These are phyloP conservation scores for Escarpia spicata DNA, from an alignment of 2,888 invertebrate genomes.

Conservation along the genomic window DNA sequence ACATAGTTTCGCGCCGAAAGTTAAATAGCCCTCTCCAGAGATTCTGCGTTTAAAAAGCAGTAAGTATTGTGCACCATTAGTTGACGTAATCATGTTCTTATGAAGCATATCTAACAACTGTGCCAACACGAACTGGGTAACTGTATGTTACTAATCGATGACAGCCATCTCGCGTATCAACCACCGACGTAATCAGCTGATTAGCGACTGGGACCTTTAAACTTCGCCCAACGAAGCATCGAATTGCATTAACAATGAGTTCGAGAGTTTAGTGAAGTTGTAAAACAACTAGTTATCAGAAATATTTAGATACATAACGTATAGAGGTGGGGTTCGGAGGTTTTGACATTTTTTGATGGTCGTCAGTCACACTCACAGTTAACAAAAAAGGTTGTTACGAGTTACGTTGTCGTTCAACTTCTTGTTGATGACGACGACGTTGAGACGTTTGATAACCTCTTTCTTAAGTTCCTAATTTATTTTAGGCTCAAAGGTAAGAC, in stretches of 20 bases:
- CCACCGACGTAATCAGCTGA: background rate
- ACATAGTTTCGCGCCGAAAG: slow-evolving; percentile 16
- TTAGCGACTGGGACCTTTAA: background rate
- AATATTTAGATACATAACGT: background rate
- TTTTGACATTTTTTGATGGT: background rate
- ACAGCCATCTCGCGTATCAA: background rate
- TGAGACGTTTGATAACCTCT: no score
- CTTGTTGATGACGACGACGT: no score
- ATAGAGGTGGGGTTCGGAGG: background rate
- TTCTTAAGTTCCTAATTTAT: no score
- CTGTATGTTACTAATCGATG: background rate
- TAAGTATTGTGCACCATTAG: background rate
- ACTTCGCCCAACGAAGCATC: background rate
- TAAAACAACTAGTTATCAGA: background rate
- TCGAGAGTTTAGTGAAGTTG: background rate
- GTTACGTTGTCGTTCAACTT: no score
- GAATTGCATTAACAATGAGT: background rate
- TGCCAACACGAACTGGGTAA: background rate
- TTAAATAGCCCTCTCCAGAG: background rate
- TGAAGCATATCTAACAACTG: background rate
- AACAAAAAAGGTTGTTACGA: no score
- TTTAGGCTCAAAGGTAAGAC: no score
- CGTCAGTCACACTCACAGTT: no score
- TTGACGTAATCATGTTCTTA: background rate
- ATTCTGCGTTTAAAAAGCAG: background rate